phyloP scores from a whole-genome alignment of 2,113 vertebrate species.

The Ophthalmolycus amberensis region DNA sequence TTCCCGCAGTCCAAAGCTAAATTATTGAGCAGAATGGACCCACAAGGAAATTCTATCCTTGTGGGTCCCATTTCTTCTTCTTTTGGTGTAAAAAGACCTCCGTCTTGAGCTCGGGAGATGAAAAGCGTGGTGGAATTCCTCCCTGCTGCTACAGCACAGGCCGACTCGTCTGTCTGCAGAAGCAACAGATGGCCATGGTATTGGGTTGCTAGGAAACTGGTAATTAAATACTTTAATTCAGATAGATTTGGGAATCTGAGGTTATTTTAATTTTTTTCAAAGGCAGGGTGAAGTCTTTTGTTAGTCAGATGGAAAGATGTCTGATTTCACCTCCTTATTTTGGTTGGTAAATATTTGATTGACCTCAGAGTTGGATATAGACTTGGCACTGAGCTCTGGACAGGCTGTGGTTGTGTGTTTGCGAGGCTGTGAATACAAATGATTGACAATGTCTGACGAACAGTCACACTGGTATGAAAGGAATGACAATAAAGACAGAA shows the following conservation, averaged over 20 bases:
- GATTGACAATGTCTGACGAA: slow-evolving; percentile 26
- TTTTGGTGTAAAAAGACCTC: slow-evolving; percentile 31
- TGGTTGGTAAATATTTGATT: slow-evolving; percentile 60
- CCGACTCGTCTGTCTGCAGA: slow-evolving; percentile 67
- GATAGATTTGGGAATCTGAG: slow-evolving; percentile 77
- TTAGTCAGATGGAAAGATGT: slow-evolving; percentile 68
- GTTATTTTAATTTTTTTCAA: slow-evolving; percentile 69
- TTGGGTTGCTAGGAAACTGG: slow-evolving; percentile 85
- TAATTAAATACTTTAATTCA: slow-evolving; percentile 84
- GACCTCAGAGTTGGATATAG: slow-evolving; percentile 38
- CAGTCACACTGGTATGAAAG: slow-evolving; percentile 4
- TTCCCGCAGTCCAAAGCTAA: slow-evolving; percentile 63
- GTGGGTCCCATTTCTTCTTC: slow-evolving; percentile 38
- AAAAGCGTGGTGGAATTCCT: slow-evolving; percentile 78
- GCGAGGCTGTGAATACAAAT: slow-evolving; percentile 39
- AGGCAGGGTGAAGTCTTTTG: slow-evolving; percentile 72
- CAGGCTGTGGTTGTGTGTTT: slow-evolving; percentile 32
- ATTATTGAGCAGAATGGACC: slow-evolving; percentile 83
- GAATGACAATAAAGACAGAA: background rate
- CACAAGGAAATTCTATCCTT: slow-evolving; percentile 17
- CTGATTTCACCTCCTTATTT: slow-evolving; percentile 58
- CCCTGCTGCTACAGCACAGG: slow-evolving; percentile 68
- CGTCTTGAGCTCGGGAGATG: slow-evolving; percentile 52
- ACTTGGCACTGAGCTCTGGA: slow-evolving; percentile 34
- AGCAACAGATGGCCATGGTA: slow-evolving; percentile 85